Conservation (phyloP, 2,113 vertebrate species). For the Zosterops hypoxanthus region DNA sequence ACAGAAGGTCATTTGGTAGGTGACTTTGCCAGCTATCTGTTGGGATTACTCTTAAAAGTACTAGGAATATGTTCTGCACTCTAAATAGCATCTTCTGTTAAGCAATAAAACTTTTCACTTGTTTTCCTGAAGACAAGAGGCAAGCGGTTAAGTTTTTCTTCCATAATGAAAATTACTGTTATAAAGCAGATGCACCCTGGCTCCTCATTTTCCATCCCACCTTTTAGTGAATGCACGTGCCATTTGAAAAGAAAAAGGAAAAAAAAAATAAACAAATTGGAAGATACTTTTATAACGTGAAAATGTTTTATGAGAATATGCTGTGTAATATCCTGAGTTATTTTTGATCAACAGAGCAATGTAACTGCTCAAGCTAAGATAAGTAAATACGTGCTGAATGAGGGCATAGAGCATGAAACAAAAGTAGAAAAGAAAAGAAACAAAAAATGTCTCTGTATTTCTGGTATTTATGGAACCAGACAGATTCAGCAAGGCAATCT, state of each 20-base stretch:
- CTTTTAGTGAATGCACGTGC: background rate
- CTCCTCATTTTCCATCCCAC: background rate
- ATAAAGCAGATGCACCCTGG: background rate
- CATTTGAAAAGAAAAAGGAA: background rate
- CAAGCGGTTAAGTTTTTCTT: background rate
- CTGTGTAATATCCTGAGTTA: background rate
- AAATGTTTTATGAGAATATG: background rate
- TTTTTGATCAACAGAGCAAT: background rate
- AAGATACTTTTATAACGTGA: background rate
- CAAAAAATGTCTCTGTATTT: background rate
- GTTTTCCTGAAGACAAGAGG: background rate
- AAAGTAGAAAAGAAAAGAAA: background rate
- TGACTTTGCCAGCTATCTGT: background rate
- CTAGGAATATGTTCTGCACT: background rate
- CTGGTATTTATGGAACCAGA: background rate
- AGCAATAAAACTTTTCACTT: background rate
- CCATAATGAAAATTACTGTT: background rate
- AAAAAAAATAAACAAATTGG: background rate
- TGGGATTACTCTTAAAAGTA: background rate
- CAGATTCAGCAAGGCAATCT: constrained; percentile 2
- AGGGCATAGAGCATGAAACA: background rate
- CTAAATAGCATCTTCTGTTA: background rate
- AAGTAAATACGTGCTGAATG: background rate
- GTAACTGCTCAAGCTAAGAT: background rate
- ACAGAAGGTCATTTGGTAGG: background rate